Conservation (phyloP, 2,888 invertebrate species). For the Altica lythri region DNA sequence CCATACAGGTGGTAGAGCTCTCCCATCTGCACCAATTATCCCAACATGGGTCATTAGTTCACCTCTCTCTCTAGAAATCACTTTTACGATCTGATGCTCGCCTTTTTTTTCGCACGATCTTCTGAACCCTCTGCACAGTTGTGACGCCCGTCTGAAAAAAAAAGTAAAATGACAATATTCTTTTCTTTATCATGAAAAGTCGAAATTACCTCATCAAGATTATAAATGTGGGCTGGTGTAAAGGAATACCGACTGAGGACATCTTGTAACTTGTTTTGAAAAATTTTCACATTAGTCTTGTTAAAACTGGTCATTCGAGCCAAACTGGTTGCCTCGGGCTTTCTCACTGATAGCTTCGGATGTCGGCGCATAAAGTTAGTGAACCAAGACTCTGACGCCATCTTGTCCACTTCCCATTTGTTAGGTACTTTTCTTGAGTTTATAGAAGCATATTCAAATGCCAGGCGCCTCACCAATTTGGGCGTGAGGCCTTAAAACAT, state of each 20-base stretch:
- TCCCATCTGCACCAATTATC: slow-evolving; percentile 16
- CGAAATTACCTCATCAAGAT: too few relatives aligned
- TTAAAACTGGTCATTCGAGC: slow-evolving; percentile 21
- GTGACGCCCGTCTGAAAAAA: too few relatives aligned
- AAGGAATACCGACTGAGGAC: too few relatives aligned
- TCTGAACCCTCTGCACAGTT: too few relatives aligned
- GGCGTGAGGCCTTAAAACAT: slow-evolving; percentile 18
- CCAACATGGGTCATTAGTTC: too few relatives aligned
- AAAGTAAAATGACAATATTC: too few relatives aligned
- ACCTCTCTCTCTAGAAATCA: too few relatives aligned
- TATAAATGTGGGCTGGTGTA: not conserved
- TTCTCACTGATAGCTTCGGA: slow-evolving; percentile 17
- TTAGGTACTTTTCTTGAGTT: slow-evolving; percentile 5
- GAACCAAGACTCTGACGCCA: slow-evolving; percentile 19
- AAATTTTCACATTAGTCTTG: too few relatives aligned
- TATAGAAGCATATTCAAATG: slow-evolving; percentile 7
- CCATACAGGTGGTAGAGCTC: slow-evolving; percentile 27
- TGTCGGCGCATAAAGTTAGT: slow-evolving; percentile 18
- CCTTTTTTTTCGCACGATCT: too few relatives aligned
- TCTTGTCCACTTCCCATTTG: slow-evolving; percentile 18
- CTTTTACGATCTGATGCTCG: too few relatives aligned
- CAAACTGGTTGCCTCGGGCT: slow-evolving; percentile 22
- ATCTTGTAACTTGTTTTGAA: too few relatives aligned
- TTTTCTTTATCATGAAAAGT: too few relatives aligned
- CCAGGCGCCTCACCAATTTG: slow-evolving; percentile 11